Percentiles rank a stretch among this genome's conserved stretches.
Conservation (phyloP, 1,140 invertebrate species). For the Procambarus clarkii region DNA sequence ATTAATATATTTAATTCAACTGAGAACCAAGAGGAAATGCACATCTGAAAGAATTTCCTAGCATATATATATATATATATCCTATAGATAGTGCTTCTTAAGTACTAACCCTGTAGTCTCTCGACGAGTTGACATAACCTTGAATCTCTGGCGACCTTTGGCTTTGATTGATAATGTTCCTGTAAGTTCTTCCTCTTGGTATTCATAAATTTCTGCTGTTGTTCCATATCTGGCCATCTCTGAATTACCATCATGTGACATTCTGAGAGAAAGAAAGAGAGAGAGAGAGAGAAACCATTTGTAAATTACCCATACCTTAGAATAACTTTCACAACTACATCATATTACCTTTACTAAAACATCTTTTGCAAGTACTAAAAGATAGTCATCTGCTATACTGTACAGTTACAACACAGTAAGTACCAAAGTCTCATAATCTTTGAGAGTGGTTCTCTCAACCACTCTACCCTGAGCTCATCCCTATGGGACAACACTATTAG, state of each 20-base stretch:
- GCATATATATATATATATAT: background rate
- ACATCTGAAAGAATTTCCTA: background rate
- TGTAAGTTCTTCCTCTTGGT: slow-evolving; percentile 75
- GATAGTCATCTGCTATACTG: too few relatives aligned
- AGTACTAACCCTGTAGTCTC: slow-evolving; percentile 77
- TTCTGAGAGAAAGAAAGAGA: slow-evolving; percentile 13
- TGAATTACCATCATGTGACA: slow-evolving; percentile 21
- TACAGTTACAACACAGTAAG: too few relatives aligned
- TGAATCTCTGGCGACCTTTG: slow-evolving; percentile 83
- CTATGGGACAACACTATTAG: too few relatives aligned
- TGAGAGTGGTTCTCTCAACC: too few relatives aligned
- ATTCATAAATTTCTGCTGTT: slow-evolving; percentile 85
- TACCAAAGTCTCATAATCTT: too few relatives aligned
- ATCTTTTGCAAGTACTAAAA: too few relatives aligned
- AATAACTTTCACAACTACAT: too few relatives aligned
- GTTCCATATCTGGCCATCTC: slow-evolving; percentile 79
- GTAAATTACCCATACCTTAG: too few relatives aligned
- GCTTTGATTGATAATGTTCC: slow-evolving; percentile 79
- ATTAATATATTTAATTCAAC: background rate
- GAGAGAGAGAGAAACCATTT: too few relatives aligned
- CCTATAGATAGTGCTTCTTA: background rate
- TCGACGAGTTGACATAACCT: slow-evolving; percentile 77
- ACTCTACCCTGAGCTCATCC: too few relatives aligned
- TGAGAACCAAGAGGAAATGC: background rate
- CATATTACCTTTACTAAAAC: too few relatives aligned